A percentile compares a stretch with the other conserved stretches of the same genome.
Conservation (phyloP, 1,140 invertebrate genomes). For the Homarus americanus region DNA sequence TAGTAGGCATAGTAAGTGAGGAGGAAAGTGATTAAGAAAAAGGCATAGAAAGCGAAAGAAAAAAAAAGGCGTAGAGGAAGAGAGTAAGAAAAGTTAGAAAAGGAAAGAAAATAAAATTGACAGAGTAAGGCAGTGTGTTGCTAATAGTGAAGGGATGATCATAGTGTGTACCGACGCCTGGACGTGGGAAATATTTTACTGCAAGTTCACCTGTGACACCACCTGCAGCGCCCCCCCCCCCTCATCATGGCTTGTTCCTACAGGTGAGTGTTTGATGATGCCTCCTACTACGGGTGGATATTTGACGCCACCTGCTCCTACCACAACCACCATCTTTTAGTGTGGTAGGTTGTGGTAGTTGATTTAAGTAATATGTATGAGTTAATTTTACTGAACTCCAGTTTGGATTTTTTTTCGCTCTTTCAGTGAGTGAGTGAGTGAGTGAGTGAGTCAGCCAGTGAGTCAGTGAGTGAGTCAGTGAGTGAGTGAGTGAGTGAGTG, state of each 20-base stretch:
- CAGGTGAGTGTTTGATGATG: neutral
- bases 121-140: too few relatives aligned
- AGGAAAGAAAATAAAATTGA: neutral
- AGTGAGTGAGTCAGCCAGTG: too few relatives aligned
- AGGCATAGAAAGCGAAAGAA: conserved; percentile 8
- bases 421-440: too few relatives aligned
- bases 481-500: too few relatives aligned
- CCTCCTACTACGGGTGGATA: too few relatives aligned
- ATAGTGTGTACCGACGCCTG: neutral
- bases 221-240: neutral
- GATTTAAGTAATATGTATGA: too few relatives aligned
- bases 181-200: neutral
- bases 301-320: too few relatives aligned
- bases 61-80: neutral
- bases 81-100: neutral
- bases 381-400: too few relatives aligned
- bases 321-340: too few relatives aligned
- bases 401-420: too few relatives aligned
- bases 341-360: too few relatives aligned
- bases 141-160: neutral
- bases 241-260: neutral
- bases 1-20: conserved; percentile 3
- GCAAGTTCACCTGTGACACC: neutral
- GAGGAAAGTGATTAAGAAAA: conserved; percentile 6
- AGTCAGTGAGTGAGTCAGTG: too few relatives aligned